Conservation (phyloP, 30 jellyfish, hydroid and myxozoan genomes). For the Calvadosia cruxmelitensis region DNA sequence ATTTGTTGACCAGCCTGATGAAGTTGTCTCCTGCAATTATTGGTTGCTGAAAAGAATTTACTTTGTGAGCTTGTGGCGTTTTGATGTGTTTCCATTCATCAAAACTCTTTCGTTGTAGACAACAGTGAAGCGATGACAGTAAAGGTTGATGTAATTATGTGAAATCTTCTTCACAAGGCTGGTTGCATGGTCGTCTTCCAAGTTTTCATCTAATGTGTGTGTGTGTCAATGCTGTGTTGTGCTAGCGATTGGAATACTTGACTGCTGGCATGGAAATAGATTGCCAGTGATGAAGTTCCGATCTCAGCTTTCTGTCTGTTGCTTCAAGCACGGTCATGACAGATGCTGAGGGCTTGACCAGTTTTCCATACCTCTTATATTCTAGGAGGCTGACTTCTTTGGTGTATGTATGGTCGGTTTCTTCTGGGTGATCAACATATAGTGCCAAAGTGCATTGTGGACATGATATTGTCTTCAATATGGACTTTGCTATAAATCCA, state of each 20-base stretch:
- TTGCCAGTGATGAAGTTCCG: background rate
- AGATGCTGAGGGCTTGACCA: background rate
- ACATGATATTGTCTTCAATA: constrained; percentile 2
- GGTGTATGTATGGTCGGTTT: too few relatives aligned
- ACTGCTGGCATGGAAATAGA: background rate
- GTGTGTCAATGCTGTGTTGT: background rate
- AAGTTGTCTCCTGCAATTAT: too few relatives aligned
- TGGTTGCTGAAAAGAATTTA: background rate
- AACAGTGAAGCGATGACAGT: background rate
- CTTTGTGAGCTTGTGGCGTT: background rate
- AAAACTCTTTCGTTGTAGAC: background rate
- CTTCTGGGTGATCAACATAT: too few relatives aligned
- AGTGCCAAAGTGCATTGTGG: constrained; percentile 20
- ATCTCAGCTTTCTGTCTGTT: background rate
- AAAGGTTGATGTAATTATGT: background rate
- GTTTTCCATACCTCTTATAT: background rate
- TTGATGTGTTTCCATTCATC: background rate
- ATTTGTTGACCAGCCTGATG: too few relatives aligned
- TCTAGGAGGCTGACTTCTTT: too few relatives aligned
- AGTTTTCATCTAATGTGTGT: background rate
- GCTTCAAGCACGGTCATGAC: background rate
- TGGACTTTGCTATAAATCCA: constrained; percentile 13
- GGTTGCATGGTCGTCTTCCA: background rate
- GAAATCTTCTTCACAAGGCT: background rate
- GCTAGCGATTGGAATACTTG: background rate